phyloP scores from a whole-genome alignment of 2,113 vertebrate genomes.

The Lampris incognitus region DNA sequence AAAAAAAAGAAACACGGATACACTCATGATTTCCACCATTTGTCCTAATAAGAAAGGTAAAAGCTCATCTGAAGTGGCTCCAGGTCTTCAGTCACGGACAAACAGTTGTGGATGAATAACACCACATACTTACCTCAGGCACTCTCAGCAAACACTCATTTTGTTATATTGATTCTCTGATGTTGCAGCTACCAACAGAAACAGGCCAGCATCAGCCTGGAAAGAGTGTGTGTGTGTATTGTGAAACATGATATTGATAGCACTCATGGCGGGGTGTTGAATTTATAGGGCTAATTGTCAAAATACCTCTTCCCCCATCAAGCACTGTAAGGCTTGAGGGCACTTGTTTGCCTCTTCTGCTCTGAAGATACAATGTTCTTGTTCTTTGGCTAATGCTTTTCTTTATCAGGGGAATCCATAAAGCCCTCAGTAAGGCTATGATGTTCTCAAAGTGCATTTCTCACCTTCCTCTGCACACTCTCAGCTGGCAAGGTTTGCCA shows the following conservation, averaged over 20 bases:
- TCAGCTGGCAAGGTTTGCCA: background rate
- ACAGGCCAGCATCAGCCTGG: background rate
- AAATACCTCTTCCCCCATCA: constrained; percentile 68
- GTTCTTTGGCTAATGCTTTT: constrained; percentile 88
- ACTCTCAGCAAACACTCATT: too few relatives aligned
- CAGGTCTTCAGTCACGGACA: background rate
- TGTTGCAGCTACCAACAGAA: background rate
- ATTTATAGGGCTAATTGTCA: constrained; percentile 79
- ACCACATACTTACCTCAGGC: too few relatives aligned
- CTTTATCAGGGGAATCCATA: constrained; percentile 75
- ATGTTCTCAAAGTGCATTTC: constrained; percentile 36
- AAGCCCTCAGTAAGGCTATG: constrained; percentile 36
- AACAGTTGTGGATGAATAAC: background rate
- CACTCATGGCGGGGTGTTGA: constrained; percentile 69
- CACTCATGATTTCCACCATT: too few relatives aligned
- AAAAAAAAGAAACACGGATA: too few relatives aligned
- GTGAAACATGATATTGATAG: constrained; percentile 69
- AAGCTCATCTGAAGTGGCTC: too few relatives aligned
- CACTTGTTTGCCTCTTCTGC: constrained; percentile 79
- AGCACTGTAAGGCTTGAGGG: constrained; percentile 76
- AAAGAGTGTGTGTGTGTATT: constrained; percentile 26
- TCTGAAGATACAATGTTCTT: constrained; percentile 75
- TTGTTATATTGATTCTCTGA: background rate
- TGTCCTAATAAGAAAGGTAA: too few relatives aligned
- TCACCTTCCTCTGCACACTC: constrained; percentile 30